Evolutionary conservation across 2,113 vertebrate species (phyloP), one percentile per base, ranked within the genome.

Genomic region (Mohoua ochrocephala): DNA sequence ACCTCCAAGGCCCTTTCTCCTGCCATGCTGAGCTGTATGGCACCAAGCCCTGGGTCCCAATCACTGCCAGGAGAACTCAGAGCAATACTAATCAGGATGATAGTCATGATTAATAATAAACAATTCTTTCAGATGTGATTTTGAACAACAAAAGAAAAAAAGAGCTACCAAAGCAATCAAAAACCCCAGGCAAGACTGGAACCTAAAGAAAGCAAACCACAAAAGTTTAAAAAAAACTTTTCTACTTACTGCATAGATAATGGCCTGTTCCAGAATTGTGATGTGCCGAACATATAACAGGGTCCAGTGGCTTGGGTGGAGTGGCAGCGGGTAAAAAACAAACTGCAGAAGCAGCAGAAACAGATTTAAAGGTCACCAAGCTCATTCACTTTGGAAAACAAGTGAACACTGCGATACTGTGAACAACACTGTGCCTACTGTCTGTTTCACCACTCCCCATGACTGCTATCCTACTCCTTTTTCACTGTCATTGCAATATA

Each of bases 301-400:
- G 11, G 33, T 84, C 52, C 59, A 69, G 77, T 73, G 45, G 18
- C 79, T 91, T 84, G 60, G 56, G 13, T 84, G 84, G 68, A 95
- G 79, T 35, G 47, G 56, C 71, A 88, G 47, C 0, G 63, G 49
- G 21, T 84, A 77, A 91, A 84, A 90, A 87, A 67, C 50, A 89
- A 83, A 77, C 82, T 96, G 93, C 90, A 95, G 92, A 95, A 88
- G 47, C 91, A 96, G 90, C 87, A 96, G 90, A 67, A 96, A 83
- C 84, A 88, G 54, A 83, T 70, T 94, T 93, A 95, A 97, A 95
- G 92, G 95, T 95, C 92, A 93, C 71, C 64, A 74, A 67, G 82
- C 85, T 88, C 90, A 80, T 94, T 95, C 85, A 88, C 63, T 91
- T 88, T 77, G 68, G 83, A 88, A 96, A 94, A 96, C 90, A 93